Evolutionary conservation across 2,888 invertebrate species (phyloP).

Genomic region (Chorisops tibialis): DNA sequence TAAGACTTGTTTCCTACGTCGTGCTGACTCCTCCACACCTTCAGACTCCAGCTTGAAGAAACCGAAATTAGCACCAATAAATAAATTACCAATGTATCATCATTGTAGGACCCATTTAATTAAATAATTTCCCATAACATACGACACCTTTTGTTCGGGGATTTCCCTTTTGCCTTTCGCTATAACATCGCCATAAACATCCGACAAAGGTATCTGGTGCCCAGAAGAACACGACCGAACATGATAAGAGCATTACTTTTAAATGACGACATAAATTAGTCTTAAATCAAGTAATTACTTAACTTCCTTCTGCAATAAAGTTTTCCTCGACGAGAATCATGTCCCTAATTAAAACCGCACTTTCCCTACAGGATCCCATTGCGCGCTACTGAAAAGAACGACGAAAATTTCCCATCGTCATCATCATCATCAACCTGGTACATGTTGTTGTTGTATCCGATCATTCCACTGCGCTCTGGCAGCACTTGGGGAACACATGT

Average conservation of each 20-base stretch:
- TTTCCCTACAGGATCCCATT: slow-evolving; percentile 20
- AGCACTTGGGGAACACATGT: slow-evolving; percentile 27
- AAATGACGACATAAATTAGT: slow-evolving; percentile 34
- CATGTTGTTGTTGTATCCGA: neutral
- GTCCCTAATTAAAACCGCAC: slow-evolving; percentile 34
- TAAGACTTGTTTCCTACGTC: too few species aligned
- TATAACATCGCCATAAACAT: slow-evolving; percentile 12
- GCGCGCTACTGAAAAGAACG: slow-evolving; percentile 24
- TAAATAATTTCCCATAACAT: slow-evolving; percentile 12
- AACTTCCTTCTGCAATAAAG: slow-evolving; percentile 32
- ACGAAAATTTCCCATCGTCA: slow-evolving; percentile 22
- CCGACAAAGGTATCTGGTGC: neutral
- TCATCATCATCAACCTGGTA: neutral
- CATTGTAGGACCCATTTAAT: neutral
- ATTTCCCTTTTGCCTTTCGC: neutral
- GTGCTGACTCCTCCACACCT: too few species aligned
- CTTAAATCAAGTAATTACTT: slow-evolving; percentile 35
- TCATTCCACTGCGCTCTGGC: neutral
- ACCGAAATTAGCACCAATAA: too few species aligned
- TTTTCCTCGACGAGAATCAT: slow-evolving; percentile 30
- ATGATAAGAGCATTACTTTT: slow-evolving; percentile 34
- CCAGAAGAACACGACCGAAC: slow-evolving; percentile 23
- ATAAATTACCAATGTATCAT: slow-evolving; percentile 7
- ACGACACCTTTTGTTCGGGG: neutral
- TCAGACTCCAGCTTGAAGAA: too few species aligned